A percentile compares a stretch with the other conserved stretches of the same genome.
Evolutionary conservation across 2,888 invertebrate genomes (phyloP).

Genomic region (Oligia strigilis): DNA sequence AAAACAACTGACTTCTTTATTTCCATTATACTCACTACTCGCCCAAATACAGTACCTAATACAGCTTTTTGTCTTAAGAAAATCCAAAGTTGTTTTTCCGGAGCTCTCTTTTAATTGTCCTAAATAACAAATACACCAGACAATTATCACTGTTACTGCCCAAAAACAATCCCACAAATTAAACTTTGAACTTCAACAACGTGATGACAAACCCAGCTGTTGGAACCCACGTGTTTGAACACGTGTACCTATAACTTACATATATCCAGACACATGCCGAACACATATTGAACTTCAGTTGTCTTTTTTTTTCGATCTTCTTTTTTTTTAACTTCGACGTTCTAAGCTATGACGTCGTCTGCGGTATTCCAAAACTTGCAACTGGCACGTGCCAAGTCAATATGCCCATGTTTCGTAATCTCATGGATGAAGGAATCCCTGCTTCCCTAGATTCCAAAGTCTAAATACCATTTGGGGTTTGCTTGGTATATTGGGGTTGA

Average conservation of each 20-base stretch:
- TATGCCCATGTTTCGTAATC: constrained; percentile 44
- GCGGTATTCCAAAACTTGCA: constrained; percentile 21
- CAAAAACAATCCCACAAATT: constrained; percentile 10
- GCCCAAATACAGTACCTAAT: not conserved
- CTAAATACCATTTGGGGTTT: constrained; percentile 19
- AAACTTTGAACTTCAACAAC: constrained; percentile 6
- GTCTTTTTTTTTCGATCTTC: constrained; percentile 24
- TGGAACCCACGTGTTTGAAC: constrained; percentile 50
- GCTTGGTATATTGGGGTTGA: constrained; percentile 5
- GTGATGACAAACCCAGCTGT: constrained; percentile 45
- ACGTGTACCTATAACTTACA: constrained; percentile 37
- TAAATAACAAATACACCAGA: not conserved
- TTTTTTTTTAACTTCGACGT: constrained; percentile 30
- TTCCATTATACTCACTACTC: not conserved
- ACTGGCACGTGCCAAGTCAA: constrained; percentile 55
- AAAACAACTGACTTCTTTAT: not conserved
- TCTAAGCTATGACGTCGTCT: not conserved
- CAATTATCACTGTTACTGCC: not conserved
- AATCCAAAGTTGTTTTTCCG: not conserved
- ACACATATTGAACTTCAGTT: constrained; percentile 43
- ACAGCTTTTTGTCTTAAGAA: not conserved
- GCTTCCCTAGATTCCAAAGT: constrained; percentile 6
- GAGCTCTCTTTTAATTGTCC: too few relatives aligned
- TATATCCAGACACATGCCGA: constrained; percentile 38
- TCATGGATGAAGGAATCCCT: constrained; percentile 16